phyloP scores from a whole-genome alignment of 2,113 vertebrate genomes.

The Myiopsitta monachus region DNA sequence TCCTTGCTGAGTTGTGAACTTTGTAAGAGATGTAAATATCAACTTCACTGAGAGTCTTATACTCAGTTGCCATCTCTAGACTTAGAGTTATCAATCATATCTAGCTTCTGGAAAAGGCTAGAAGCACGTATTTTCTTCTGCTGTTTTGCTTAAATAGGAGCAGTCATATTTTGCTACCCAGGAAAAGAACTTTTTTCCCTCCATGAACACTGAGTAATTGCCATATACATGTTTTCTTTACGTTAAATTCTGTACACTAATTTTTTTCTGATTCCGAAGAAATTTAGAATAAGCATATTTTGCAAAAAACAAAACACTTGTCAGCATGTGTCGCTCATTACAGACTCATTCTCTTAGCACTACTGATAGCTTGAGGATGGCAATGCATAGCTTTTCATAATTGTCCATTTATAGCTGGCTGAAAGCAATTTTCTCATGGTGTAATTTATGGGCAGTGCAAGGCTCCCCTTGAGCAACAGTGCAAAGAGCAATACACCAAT shows the following conservation, averaged over 20 bases:
- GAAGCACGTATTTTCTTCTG: not conserved
- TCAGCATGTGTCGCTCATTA: not conserved
- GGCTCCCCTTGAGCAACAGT: not conserved
- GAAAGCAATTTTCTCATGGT: constrained; percentile 23
- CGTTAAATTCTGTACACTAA: not conserved
- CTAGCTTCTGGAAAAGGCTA: not conserved
- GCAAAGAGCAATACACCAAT: not conserved
- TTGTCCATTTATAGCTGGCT: not conserved
- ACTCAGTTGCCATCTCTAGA: not conserved
- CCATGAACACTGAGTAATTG: not conserved
- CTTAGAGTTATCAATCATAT: not conserved
- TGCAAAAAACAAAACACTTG: not conserved
- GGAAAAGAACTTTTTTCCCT: not conserved
- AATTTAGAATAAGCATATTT: not conserved
- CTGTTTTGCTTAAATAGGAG: not conserved
- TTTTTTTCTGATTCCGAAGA: not conserved
- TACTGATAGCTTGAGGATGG: not conserved
- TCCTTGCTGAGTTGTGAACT: not conserved
- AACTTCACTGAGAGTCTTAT: not conserved
- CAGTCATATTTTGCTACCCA: not conserved
- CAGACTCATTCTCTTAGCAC: not conserved
- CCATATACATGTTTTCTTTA: not conserved
- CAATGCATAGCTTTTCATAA: not conserved
- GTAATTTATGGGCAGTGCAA: constrained; percentile 9
- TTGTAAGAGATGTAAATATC: not conserved